Base-by-base conservation (phyloP, 2,797 vertebrate genomes). In the Catharus ustulatus region DNA sequence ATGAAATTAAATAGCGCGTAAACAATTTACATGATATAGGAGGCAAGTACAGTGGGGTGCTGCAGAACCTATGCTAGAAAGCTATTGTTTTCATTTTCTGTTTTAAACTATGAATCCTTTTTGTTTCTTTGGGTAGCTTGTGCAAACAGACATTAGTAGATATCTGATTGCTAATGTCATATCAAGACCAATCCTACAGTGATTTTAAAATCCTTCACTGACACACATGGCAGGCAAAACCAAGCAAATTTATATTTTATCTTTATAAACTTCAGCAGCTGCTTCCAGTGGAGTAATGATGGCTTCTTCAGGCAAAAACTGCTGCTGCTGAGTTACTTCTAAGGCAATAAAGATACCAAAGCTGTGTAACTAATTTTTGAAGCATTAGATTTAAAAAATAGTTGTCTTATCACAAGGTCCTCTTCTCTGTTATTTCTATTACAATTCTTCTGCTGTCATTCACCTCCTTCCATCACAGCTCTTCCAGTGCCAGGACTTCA, bases 401-500 rank as follows among this genome's bases (percentile, higher is more conserved):
- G 29, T 5, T 0, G 0, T 38, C 19, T 59, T 63, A 62, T 48
- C 6, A 5, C 40, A 43, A 11, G 10, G 7, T 62, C 23, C 22
- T 45, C 52, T 84, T 82, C 20, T 2, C 27, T 63, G 30, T 29
- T 75, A 54, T 26, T 84, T 78, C 63, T 9, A 0, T 72, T 17
- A 57, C n/a, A 11, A 11, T 34, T 5, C 11, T 6, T 58, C n/a
- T 69, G 22, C 12, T 4, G 6, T 63, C 68, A 57, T 42, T 29
- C 52, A 48, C 8, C 13, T 61, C 10, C 29, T 73, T 54, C 62
- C 34, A 77, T 10, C 3, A 0, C 40, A 74, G 43, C 61, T 43
- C n/a, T 24, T 54, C 34, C 40, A 49, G 46, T 11, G 21, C 63
- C 72, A 79, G 55, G 29, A 49, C 46, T 52, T 74, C 58, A 52